Evolutionary conservation across 2,888 invertebrate species (phyloP), one percentile per base, ranked within the genome.

Genomic region (Dasypolia templi): DNA sequence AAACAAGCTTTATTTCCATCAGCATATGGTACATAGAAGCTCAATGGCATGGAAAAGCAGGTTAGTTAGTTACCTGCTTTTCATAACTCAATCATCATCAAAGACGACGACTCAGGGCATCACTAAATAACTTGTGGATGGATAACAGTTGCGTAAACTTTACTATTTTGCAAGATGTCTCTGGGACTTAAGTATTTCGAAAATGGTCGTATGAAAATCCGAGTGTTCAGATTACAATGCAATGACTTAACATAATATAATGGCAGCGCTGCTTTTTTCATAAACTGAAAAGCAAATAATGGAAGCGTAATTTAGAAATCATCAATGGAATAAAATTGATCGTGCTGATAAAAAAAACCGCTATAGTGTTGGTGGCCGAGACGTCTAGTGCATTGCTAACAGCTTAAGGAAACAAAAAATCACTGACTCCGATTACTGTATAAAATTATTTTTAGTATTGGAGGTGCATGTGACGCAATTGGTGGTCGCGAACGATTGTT

Each of bases 401-500:
- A 69, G 44, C 26, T 56, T 64, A 44, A 44, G 22, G 26, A 22
- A 58, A 42, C 5, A 51, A 35, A 61, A 65, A 53, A 44, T 56
- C 26, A 56, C 42, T 63, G 65, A 59, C 44, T 35, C 46, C 53
- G 42, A 70, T 63, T 66, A 56, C 39, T 61, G 55, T 11, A 58
- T 62, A 49, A 58, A 64, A 79, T 64, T 39, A 59, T 64, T 22
- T 77, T 79, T 81, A 80, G 75, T 78, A 81, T 78, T 84, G 77
- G 51, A 70, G 69, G 76, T 83, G 81, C 80, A 81, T 79, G 75
- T 84, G 86, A 85, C 79, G 88, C 87, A 87, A 90, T 89, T 87
- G 83, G 89, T 89, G 83, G 82, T 79, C 79, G 89, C 87, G 85
- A 92, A 92, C 91, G 94, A 94, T 93, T 91, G 93, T 92, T 93